Conservation (phyloP, 2,888 invertebrate genomes). For the Drosophila merina region DNA sequence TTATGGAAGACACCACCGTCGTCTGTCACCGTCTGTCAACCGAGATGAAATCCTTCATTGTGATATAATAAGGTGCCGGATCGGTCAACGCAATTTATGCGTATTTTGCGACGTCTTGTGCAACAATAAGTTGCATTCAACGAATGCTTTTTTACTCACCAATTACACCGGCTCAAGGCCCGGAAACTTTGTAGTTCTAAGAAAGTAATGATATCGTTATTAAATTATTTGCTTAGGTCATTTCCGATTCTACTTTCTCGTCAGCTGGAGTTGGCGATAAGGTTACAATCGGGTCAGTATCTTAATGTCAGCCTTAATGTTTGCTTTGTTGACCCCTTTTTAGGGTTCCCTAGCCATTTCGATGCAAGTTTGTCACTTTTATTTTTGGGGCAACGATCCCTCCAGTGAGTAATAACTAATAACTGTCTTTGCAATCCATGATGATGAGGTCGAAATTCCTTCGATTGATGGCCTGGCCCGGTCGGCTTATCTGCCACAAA, state of each 20-base stretch:
- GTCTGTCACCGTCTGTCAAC: slow-evolving; percentile 34
- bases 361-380: background rate
- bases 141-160: background rate
- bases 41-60: slow-evolving; percentile 28
- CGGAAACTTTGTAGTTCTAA: background rate
- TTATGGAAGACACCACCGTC: slow-evolving; percentile 38
- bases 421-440: background rate
- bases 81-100: slow-evolving; percentile 14
- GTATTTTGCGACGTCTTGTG: background rate
- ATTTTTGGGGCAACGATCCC: background rate
- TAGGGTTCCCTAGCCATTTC: background rate
- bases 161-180: background rate
- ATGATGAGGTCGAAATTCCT: slow-evolving; percentile 1
- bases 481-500: slow-evolving; percentile 7
- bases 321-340: slow-evolving; percentile 9
- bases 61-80: slow-evolving; percentile 16
- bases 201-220: background rate
- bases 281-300: slow-evolving; percentile 8
- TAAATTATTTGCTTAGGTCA: background rate
- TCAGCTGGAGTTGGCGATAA: background rate
- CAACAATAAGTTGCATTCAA: slow-evolving; percentile 4
- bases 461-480: background rate
- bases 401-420: background rate
- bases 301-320: background rate
- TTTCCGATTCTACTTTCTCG: background rate